phyloP scores from a whole-genome alignment of 2,113 vertebrate species.

The Suncus etruscus region DNA sequence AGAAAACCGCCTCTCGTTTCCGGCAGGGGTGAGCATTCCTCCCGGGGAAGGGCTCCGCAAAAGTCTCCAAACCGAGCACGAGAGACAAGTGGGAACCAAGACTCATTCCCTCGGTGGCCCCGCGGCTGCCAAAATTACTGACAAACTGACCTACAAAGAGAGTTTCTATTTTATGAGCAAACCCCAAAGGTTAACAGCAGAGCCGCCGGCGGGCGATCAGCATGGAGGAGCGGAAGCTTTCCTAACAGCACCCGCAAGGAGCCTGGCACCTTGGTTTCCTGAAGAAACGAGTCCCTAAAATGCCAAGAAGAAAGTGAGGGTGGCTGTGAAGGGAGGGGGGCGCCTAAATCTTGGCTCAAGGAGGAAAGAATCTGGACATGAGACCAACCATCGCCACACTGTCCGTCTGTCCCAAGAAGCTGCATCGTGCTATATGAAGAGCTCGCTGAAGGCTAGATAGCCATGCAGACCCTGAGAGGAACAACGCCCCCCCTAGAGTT shows the following conservation, averaged over 20 bases:
- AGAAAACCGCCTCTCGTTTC: conserved; percentile 70
- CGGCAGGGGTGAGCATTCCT: conserved; percentile 77
- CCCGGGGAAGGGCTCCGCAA: conserved; percentile 71
- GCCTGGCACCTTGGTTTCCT: neutral
- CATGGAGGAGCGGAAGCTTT: conserved; percentile 65
- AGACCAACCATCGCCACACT: neutral
- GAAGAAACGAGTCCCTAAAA: conserved; percentile 45
- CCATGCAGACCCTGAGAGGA: neutral
- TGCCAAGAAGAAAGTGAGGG: conserved; percentile 53
- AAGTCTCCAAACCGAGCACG: conserved; percentile 73
- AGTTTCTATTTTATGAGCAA: conserved; percentile 84
- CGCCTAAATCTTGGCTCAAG: neutral
- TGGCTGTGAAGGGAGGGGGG: no score
- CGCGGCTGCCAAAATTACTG: conserved; percentile 81
- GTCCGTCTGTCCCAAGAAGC: neutral
- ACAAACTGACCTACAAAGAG: conserved; percentile 81
- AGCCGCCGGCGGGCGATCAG: conserved; percentile 68
- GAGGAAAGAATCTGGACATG: neutral
- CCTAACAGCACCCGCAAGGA: conserved; percentile 31
- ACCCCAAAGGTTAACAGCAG: conserved; percentile 81
- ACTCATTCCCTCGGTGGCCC: conserved; percentile 79
- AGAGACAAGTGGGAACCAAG: conserved; percentile 74
- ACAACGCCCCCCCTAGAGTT: neutral
- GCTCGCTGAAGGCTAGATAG: neutral
- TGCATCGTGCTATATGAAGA: neutral